phyloP scores from a whole-genome alignment of 2,113 vertebrate genomes.

The Ammospiza nelsoni region DNA sequence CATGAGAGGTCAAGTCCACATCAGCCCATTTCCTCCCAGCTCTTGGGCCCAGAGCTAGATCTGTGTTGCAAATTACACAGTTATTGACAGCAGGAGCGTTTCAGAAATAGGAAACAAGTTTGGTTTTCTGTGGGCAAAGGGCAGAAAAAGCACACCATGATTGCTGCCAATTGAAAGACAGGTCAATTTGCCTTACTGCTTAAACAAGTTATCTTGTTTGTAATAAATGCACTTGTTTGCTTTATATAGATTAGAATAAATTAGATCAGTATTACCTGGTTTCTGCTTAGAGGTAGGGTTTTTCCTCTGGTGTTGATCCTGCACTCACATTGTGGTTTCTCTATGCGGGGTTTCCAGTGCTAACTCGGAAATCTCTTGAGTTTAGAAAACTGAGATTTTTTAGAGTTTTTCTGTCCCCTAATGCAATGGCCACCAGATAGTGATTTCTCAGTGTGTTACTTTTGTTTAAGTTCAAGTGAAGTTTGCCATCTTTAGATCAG shows the following conservation, averaged over 20 bases:
- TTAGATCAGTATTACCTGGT: neutral
- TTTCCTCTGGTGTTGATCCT: neutral
- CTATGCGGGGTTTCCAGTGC: neutral
- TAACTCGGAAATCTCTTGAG: neutral
- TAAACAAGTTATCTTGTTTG: neutral
- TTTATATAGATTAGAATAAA: slow-evolving; percentile 4
- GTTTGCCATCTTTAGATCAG: neutral
- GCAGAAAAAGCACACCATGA: neutral
- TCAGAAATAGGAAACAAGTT: neutral
- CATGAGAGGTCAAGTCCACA: neutral
- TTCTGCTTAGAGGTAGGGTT: neutral
- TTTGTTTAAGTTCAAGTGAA: neutral
- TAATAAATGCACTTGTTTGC: neutral
- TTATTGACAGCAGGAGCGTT: neutral
- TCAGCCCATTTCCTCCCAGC: neutral
- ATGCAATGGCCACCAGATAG: neutral
- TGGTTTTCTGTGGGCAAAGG: neutral
- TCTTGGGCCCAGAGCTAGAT: neutral
- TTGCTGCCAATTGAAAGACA: neutral
- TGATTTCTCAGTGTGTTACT: neutral
- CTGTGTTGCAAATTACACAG: neutral
- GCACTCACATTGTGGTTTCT: rapidly evolving
- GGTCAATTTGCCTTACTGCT: neutral
- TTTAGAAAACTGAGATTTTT: neutral
- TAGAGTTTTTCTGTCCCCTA: neutral